A percentile compares a stretch with the other conserved stretches of the same genome.
Evolutionary conservation across 2,797 vertebrate species (phyloP).

Genomic region (Danio choprae): DNA sequence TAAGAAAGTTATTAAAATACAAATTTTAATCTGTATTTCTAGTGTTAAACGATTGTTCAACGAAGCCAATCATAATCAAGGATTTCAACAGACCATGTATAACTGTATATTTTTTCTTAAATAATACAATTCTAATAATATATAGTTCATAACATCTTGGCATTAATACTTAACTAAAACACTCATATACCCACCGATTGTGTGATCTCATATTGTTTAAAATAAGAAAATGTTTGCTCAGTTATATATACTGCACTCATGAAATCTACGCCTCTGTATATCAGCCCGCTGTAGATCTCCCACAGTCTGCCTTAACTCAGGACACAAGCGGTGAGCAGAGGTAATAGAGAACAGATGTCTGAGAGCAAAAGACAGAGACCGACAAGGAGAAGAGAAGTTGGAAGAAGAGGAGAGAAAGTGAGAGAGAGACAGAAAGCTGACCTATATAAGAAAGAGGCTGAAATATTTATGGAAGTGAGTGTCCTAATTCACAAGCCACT

Average conservation of each 20-base stretch:
- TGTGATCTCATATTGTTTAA: background rate
- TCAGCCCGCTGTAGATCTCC: background rate
- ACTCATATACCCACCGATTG: background rate
- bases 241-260: background rate
- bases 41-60: too few species aligned
- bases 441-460: conserved; percentile 84
- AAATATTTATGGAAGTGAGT: conserved; percentile 87
- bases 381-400: conserved; percentile 47
- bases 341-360: conserved; percentile 47
- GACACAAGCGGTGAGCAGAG: conserved; percentile 40
- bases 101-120: too few species aligned
- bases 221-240: background rate
- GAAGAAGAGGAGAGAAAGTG: conserved; percentile 63
- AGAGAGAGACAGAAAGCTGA: conserved; percentile 75
- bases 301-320: conserved; percentile 54
- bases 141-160: background rate
- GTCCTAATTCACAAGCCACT: conserved; percentile 85
- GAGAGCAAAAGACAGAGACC: conserved; percentile 36
- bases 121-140: too few species aligned
- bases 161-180: conserved; percentile 5
- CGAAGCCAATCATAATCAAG: too few species aligned
- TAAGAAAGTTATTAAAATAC: too few species aligned
- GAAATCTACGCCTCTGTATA: background rate
- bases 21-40: too few species aligned
- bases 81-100: too few species aligned